Percentiles rank a stretch among this genome's conserved stretches.
Evolutionary conservation across 2,888 invertebrate species (phyloP).

Genomic region (Dryocosmus kuriphilus): DNA sequence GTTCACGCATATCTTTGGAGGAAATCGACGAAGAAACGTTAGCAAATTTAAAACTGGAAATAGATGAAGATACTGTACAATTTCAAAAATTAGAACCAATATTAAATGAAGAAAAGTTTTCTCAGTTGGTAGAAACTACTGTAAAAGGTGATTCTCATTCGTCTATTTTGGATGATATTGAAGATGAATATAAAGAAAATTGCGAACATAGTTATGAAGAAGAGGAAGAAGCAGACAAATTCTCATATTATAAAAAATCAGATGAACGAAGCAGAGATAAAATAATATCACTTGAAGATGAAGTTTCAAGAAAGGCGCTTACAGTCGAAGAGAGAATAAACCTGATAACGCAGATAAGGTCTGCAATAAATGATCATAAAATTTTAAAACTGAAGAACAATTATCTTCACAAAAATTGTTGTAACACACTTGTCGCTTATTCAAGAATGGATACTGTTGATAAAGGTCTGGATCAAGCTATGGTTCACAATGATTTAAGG

Average conservation of each 20-base stretch:
- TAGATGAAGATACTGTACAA: background rate
- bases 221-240: background rate
- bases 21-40: background rate
- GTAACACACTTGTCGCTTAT: background rate
- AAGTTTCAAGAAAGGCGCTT: background rate
- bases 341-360: background rate
- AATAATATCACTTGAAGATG: background rate
- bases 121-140: background rate
- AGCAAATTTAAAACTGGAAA: background rate
- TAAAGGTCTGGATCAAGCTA: background rate
- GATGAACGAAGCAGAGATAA: constrained; percentile 15
- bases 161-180: background rate
- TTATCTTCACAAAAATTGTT: constrained; percentile 7
- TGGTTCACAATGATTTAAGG: background rate
- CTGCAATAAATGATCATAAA: background rate
- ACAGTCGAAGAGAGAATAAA: background rate
- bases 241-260: background rate
- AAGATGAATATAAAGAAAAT: constrained; percentile 9
- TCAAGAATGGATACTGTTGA: constrained; percentile 5
- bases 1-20: background rate
- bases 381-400: background rate
- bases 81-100: background rate
- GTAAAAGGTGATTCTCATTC: background rate
- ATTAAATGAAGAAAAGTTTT: background rate
- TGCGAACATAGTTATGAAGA: constrained; percentile 12